These are phyloP conservation scores for Tetheella fluctuosa DNA, from an alignment of 2,888 invertebrate genomes.

Conservation along the genomic window DNA sequence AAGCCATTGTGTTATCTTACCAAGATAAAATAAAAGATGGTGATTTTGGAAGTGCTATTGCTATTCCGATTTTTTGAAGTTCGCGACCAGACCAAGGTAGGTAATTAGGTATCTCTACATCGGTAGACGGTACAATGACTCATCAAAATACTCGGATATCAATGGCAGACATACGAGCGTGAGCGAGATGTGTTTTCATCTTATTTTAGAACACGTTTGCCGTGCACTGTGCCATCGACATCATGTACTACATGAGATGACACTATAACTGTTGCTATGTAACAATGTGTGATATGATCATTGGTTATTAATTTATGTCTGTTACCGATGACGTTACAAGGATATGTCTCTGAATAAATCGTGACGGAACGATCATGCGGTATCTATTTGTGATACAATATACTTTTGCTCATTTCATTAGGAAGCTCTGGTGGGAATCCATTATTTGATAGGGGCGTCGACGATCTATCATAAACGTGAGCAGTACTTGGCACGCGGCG, in stretches of 20 bases:
- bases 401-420: slow-evolving; percentile 27
- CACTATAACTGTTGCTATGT: slow-evolving; percentile 11
- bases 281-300: slow-evolving; percentile 10
- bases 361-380: neutral
- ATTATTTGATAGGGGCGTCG: slow-evolving; percentile 34
- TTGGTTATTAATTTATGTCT: neutral
- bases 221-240: slow-evolving; percentile 41
- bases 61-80: too few relatives aligned
- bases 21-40: too few relatives aligned
- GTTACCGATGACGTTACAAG: slow-evolving; percentile 2
- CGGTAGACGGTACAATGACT: slow-evolving; percentile 52
- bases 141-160: slow-evolving; percentile 51
- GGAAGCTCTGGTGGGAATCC: slow-evolving; percentile 34
- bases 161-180: slow-evolving; percentile 48
- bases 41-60: too few relatives aligned
- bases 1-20: neutral
- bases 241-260: slow-evolving; percentile 22
- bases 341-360: slow-evolving; percentile 13
- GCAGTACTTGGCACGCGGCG: slow-evolving; percentile 58
- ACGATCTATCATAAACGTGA: slow-evolving; percentile 57
- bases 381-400: slow-evolving; percentile 15
- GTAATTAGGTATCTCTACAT: slow-evolving; percentile 18
- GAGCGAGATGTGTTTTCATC: slow-evolving; percentile 42
- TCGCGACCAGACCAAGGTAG: too few relatives aligned
- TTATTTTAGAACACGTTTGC: slow-evolving; percentile 53